Conservation (phyloP, 2,113 vertebrate species). For the Xyliphius kryptos region DNA sequence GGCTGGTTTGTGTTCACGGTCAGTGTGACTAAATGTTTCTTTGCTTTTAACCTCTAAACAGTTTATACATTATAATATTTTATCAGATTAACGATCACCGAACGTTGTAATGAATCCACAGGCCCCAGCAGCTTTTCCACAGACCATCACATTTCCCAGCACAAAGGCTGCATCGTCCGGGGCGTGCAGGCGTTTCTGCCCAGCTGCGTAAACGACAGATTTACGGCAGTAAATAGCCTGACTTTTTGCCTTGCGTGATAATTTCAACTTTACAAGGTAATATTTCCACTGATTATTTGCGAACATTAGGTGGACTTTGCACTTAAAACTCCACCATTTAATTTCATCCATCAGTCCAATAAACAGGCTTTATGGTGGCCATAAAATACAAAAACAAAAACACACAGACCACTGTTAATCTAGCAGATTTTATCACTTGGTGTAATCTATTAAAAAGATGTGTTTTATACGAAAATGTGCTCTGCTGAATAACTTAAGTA, state of each 20-base stretch:
- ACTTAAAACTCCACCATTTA: constrained; percentile 95
- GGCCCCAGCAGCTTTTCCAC: constrained; percentile 56
- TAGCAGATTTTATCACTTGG: constrained; percentile 94
- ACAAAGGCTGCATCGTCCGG: constrained; percentile 72
- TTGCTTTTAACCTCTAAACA: too few species aligned
- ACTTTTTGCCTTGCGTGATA: constrained; percentile 88
- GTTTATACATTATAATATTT: too few species aligned
- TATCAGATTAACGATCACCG: background rate
- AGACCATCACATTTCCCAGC: constrained; percentile 61
- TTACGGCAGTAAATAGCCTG: constrained; percentile 89
- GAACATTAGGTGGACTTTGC: constrained; percentile 91
- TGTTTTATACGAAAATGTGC: constrained; percentile 94
- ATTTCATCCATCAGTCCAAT: constrained; percentile 96
- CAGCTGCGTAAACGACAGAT: constrained; percentile 79
- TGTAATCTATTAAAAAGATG: constrained; percentile 89
- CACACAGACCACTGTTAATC: constrained; percentile 92
- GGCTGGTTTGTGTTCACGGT: too few species aligned
- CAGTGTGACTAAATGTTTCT: too few species aligned
- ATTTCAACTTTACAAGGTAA: constrained; percentile 86
- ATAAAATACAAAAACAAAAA: constrained; percentile 97
- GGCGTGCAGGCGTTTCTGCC: constrained; percentile 67
- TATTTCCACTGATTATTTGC: constrained; percentile 87
- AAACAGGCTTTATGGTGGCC: constrained; percentile 88
- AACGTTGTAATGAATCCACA: constrained; percentile 42
- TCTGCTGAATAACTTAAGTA: constrained; percentile 93